Evolutionary conservation across 1,140 invertebrate species (phyloP), one percentile per base, ranked within the genome.

Genomic region (Drosophila ogumai): DNA sequence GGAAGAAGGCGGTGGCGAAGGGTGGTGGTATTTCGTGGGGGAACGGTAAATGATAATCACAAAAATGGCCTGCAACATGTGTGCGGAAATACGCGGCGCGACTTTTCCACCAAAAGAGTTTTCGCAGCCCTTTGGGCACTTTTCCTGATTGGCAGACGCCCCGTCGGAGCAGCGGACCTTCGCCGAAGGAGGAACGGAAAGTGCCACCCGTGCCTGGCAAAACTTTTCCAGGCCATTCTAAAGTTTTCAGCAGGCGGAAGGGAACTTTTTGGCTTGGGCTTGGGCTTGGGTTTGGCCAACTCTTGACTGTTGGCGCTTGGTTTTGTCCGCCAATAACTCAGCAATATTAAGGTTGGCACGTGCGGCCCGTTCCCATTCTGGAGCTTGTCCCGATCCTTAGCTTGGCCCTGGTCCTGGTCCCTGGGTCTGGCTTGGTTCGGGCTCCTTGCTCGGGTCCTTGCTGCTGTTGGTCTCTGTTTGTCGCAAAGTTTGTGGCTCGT

Each of bases 401-500:
- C 34, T 25, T 41, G 19, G 31, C 32, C n/a, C 17, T 47, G 61
- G 25, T 22, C 22, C 32, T 46, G 67, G 34, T 50, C 46, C 32
- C 57, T 61, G 25, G 36, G 19, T 47, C 58, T 58, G 50, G 25
- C 13, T 8, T 40, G 50, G 50, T 59, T 25, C 7, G 19, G 63
- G 32, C 32, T 61, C 19, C 34, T 49, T 60, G 55, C 36, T 12
- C 28, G 50, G 44, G 41, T 58, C 49, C 72, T 75, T 76, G 74
- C 44, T 49, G 44, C 63, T 61, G 40, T 59, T 67, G 56, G 64
- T 75, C 47, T 68, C 74, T 72, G 85, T 84, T 90, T 88, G 84
- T 88, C 81, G 80, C 84, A 88, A 87, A 90, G 76, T 88, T 90
- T 88, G 84, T 88, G 84, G 85, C 85, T 88, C 85, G 85, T 88